Base-by-base conservation (phyloP, 2,888 invertebrate species). In the Cryptosula pallasiana region DNA sequence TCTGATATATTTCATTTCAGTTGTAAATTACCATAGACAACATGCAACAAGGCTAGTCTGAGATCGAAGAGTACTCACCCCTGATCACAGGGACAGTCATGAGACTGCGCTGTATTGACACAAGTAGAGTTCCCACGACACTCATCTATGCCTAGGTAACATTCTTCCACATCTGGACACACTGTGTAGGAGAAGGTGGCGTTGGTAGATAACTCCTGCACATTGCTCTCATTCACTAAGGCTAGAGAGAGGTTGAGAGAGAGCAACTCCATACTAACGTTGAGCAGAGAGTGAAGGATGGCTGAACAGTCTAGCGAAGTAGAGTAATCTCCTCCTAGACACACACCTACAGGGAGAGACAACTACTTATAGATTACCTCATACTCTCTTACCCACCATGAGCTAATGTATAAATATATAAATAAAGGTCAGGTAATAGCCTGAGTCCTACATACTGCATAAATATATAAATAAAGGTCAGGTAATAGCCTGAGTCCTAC, bases 111-210 rank as follows among this genome's bases (percentile, higher is more conserved):
- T 0, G 94, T 94, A 82, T 96, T 95, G 71, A 91, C 91, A 83
- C 96, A 97, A 54, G 92, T 91, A 3, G 96, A 95, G 82, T 95
- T 91, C 73, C 90, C 88, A 85, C 95, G 94, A 80, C 96, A 96
- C 81, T 94, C 91, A 81, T 94, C 92, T 32, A 95, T 86, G 0
- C 91, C 91, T 9, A 95, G 88, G 0, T 91, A 91, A 80, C 96
- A 96, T 85, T 96, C 96, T 81, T 96, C 94, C 0, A 96, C 93
- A 83, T 95, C 95, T 0, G 95, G 94, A 73, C 82, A 83, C 79
- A 91, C 91, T 3, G 92, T 92, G 80, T 95, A 96, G 0, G 94
- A 92, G 95, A 95, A 96, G 36, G 76, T 75, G 0, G 81, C 76
- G 13, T 76, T 72, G 57, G 76, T 77, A n/a, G 72, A 63, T 5